phyloP scores from a whole-genome alignment of 92 coral and sea anemone species.

The Epizoanthus stellaris region DNA sequence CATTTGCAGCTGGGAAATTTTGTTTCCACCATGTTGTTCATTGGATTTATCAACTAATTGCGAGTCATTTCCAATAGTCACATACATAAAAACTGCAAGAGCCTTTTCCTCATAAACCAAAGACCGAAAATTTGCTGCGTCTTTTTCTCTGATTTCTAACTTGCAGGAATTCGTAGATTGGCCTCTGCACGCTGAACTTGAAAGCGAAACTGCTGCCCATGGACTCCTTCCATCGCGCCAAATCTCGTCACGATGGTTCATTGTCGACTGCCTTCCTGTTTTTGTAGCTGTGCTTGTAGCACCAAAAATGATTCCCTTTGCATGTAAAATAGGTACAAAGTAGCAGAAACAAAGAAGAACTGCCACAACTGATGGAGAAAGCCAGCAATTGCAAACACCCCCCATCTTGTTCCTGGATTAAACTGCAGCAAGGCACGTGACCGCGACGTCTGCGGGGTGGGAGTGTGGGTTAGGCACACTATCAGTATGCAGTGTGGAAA shows the following conservation, averaged over 20 bases:
- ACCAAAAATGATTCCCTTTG: conserved; percentile 12
- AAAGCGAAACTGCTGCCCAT: conserved; percentile 5
- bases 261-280: not conserved
- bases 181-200: conserved; percentile 7
- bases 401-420: not conserved
- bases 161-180: conserved; percentile 25
- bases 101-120: conserved; percentile 56
- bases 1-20: conserved; percentile 36
- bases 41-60: not conserved
- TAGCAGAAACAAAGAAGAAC: not conserved
- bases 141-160: conserved; percentile 46
- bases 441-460: not conserved
- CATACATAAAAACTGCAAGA: conserved; percentile 73
- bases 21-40: not conserved
- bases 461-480: not conserved
- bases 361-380: not conserved
- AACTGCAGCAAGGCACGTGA: not conserved
- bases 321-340: not conserved
- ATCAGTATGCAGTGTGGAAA: no score
- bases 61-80: conserved; percentile 63
- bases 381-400: no score
- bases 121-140: conserved; percentile 34
- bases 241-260: not conserved
- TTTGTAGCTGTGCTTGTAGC: not conserved
- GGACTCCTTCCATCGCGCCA: conserved; percentile 18